A percentile compares a stretch with the other conserved stretches of the same genome.
phyloP scores from a whole-genome alignment of 1,140 invertebrate genomes.

The Drosophila nigrodunni region DNA sequence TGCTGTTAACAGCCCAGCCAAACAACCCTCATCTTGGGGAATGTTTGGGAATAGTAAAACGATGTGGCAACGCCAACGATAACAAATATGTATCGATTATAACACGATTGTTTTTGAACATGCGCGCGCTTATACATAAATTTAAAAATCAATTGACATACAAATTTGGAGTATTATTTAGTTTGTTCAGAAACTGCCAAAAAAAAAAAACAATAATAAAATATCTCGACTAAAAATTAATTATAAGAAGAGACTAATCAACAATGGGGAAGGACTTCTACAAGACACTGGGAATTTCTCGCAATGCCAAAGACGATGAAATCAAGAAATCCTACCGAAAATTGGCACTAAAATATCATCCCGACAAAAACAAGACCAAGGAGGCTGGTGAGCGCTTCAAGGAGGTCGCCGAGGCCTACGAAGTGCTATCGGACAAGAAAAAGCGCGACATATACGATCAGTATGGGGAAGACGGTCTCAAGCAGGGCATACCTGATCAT shows the following conservation, averaged over 20 bases:
- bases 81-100: background rate
- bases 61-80: constrained; percentile 11
- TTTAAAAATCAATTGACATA: background rate
- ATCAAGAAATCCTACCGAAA: constrained; percentile 96
- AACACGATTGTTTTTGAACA: background rate
- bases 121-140: background rate
- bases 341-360: constrained; percentile 93
- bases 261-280: constrained; percentile 86
- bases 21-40: background rate
- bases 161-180: background rate
- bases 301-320: constrained; percentile 93
- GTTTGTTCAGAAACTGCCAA: constrained; percentile 10
- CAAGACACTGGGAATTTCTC: constrained; percentile 91
- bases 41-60: background rate
- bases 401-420: constrained; percentile 94
- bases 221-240: constrained; percentile 6
- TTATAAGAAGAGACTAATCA: background rate
- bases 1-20: constrained; percentile 11
- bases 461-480: constrained; percentile 95
- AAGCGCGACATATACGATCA: constrained; percentile 97
- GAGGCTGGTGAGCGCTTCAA: constrained; percentile 94
- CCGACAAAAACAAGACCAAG: constrained; percentile 96
- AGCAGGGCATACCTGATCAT: constrained; percentile 93
- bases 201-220: background rate
- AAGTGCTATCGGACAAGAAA: constrained; percentile 93